Base-by-base conservation (phyloP, 2,113 vertebrate species). In the Leptodactylus fuscus region DNA sequence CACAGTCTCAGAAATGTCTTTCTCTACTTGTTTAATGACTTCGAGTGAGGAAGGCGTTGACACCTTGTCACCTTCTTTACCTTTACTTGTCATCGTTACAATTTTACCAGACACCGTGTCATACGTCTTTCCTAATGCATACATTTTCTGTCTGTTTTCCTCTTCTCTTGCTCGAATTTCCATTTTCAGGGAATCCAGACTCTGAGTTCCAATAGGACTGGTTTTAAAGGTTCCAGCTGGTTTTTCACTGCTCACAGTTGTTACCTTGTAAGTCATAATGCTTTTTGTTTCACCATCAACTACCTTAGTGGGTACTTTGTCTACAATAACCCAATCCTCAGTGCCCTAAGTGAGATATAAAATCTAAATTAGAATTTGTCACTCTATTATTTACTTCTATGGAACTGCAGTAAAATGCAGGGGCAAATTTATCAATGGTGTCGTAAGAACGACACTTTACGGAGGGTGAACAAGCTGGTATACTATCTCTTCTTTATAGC, bases 291-390 rank as follows among this genome's bases (percentile, higher is more conserved):
- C 94, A 94, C 90, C 93, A 91, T 91, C 93, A 94, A 94, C 91
- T 91, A 96, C 89, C 95, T 97, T 95, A 92, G 94, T 91, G 90
- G 95, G 97, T 91, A 98, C 90, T 94, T 90, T 94, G 89, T 97
- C 96, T 96, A 96, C 90, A 95, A 96, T 93, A 94, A 95, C 96
- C 91, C 94, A 94, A 91, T 93, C 93, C 92, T 95, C 94, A 95
- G 94, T 89, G 93, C 94, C 94, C 94, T 96, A 96, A 94, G 92
- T 92, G 90, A 94, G 91, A 96, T 95, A 96, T 94, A 94, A 96
- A 94, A 94, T 91, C 93, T 93, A 94, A 88, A 93, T 96, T 95
- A 97, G 94, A 91, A 92, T 90, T 88, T 55, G 89, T 87, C 44
- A 77, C 80, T 73, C 89, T 73, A 67, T 27, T 18, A n/a, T 41